These are phyloP conservation scores for Stomatorhinus ivindoensis DNA, from an alignment of 2,113 vertebrate species.

Conservation along the genomic window DNA sequence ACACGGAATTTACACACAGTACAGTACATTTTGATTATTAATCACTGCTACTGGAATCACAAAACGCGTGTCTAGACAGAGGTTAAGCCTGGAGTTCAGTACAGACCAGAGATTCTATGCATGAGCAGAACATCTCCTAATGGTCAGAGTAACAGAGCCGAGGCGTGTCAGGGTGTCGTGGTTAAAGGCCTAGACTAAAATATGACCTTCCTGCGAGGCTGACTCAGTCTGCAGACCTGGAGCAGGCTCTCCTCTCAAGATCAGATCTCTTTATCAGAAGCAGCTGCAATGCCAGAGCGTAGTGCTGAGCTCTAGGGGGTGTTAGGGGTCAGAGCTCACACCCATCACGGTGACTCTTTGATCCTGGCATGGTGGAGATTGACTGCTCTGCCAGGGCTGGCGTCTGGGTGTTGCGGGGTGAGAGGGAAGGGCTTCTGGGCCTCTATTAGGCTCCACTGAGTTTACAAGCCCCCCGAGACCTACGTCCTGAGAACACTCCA, in stretches of 20 bases:
- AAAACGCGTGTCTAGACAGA: background rate
- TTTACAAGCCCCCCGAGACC: slow-evolving; percentile 13
- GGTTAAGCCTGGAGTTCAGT: background rate
- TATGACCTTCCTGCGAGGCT: background rate
- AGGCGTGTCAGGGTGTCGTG: background rate
- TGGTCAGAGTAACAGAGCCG: background rate
- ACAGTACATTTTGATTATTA: background rate
- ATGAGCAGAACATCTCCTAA: background rate
- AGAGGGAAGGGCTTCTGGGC: slow-evolving; percentile 38
- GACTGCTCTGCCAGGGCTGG: slow-evolving; percentile 60
- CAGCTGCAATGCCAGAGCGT: slow-evolving; percentile 76
- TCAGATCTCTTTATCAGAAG: slow-evolving; percentile 79
- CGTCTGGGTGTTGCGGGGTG: background rate
- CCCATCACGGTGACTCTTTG: slow-evolving; percentile 84
- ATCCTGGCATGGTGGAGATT: slow-evolving; percentile 87
- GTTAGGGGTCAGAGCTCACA: slow-evolving; percentile 83
- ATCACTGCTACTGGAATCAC: background rate
- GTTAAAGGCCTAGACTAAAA: background rate
- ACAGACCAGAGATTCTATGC: background rate
- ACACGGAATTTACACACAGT: background rate
- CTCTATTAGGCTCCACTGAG: slow-evolving; percentile 30
- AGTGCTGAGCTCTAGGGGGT: slow-evolving; percentile 33
- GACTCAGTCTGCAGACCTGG: slow-evolving; percentile 32
- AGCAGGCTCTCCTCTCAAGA: slow-evolving; percentile 51
- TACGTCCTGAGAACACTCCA: slow-evolving; percentile 8